A percentile compares a stretch with the other conserved stretches of the same genome.
These are phyloP conservation scores for Leptonema lineaticorne DNA, from an alignment of 1,140 invertebrate species.

Conservation along the genomic window DNA sequence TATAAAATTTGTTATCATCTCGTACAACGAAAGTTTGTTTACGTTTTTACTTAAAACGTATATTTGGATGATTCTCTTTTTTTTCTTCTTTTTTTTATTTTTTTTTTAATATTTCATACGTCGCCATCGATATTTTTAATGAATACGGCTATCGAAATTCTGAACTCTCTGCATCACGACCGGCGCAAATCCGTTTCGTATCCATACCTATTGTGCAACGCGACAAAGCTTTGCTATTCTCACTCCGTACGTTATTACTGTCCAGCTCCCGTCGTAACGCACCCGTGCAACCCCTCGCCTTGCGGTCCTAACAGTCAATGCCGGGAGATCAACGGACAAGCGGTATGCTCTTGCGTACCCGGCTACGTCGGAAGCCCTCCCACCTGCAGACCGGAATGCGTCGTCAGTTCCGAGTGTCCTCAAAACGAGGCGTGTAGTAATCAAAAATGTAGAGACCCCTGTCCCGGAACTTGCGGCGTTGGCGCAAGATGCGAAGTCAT, in stretches of 20 bases:
- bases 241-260: too few relatives aligned
- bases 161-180: background rate
- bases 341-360: slow-evolving; percentile 71
- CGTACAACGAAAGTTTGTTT: too few relatives aligned
- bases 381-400: slow-evolving; percentile 70
- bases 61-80: too few relatives aligned
- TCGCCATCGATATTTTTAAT: too few relatives aligned
- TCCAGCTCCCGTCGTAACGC: too few relatives aligned
- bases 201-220: too few relatives aligned
- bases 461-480: slow-evolving; percentile 69
- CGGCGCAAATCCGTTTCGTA: too few relatives aligned
- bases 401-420: slow-evolving; percentile 68
- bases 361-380: slow-evolving; percentile 78
- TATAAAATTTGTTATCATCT: too few relatives aligned
- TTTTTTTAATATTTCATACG: too few relatives aligned
- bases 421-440: slow-evolving; percentile 69
- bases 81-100: too few relatives aligned
- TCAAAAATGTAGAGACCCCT: slow-evolving; percentile 74
- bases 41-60: too few relatives aligned
- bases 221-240: too few relatives aligned
- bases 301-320: slow-evolving; percentile 70
- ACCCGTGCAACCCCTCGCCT: slow-evolving; percentile 62
- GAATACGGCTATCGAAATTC: background rate
- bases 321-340: slow-evolving; percentile 65
- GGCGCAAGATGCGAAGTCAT: slow-evolving; percentile 69